Evolutionary conservation across 2,113 vertebrate genomes (phyloP).

Genomic region (Lepidothrix coronata): DNA sequence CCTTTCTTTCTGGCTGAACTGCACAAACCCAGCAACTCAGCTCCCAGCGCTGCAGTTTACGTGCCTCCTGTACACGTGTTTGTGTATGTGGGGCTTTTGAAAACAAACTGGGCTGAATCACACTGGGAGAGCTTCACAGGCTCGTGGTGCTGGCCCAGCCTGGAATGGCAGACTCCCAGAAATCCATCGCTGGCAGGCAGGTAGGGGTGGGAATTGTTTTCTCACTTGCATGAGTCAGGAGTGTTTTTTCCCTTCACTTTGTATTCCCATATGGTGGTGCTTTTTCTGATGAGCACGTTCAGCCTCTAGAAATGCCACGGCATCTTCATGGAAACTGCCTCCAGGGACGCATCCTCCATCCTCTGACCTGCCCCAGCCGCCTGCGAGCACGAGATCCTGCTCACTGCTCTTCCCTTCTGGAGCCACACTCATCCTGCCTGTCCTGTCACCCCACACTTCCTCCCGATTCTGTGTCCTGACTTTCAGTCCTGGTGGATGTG

Average conservation of each 20-base stretch:
- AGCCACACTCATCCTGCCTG: background rate
- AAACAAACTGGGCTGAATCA: conserved; percentile 23
- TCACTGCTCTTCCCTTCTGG: background rate
- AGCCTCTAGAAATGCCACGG: background rate
- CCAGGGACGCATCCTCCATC: background rate
- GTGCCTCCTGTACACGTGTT: background rate
- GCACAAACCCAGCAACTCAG: background rate
- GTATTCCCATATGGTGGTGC: background rate
- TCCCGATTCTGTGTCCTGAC: background rate
- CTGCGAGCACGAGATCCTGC: background rate
- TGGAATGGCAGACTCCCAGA: background rate
- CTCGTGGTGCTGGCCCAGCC: background rate
- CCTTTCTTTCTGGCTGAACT: background rate
- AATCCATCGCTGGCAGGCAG: background rate
- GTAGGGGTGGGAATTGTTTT: background rate
- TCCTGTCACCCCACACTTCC: fast-evolving
- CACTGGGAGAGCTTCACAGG: background rate
- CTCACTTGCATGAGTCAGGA: background rate
- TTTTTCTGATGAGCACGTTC: background rate
- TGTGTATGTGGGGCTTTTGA: background rate
- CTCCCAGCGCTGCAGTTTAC: background rate
- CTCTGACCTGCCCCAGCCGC: background rate
- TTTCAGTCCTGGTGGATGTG: background rate
- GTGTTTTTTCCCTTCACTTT: background rate
- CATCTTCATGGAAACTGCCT: background rate